Percentiles rank a stretch among this genome's conserved stretches.
Evolutionary conservation across 2,888 invertebrate species (phyloP).

Genomic region (Rotaria magnacalcarata): DNA sequence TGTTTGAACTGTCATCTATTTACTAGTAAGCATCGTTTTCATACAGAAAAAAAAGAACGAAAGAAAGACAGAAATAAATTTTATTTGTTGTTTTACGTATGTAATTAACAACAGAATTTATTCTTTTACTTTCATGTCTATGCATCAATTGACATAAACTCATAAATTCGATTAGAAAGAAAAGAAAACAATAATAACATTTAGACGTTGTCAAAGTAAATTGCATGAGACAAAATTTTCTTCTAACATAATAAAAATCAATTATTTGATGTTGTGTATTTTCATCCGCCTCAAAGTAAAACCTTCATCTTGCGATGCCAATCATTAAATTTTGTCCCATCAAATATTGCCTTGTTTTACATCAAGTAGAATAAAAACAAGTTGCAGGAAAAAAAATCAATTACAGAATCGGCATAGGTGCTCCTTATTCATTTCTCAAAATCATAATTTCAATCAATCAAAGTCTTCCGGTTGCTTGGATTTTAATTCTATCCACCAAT

Average conservation of each 20-base stretch:
- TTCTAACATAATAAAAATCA: no score
- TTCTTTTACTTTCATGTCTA: neutral
- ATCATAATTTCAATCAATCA: no score
- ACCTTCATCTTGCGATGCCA: no score
- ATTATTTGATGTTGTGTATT: no score
- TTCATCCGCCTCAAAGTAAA: no score
- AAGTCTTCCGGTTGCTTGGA: no score
- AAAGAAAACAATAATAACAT: neutral
- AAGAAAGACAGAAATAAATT: neutral
- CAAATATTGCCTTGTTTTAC: no score
- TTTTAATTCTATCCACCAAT: no score
- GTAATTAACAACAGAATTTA: neutral
- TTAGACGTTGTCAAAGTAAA: no score
- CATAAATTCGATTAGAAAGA: neutral
- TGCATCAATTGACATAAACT: neutral
- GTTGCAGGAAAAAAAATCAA: neutral
- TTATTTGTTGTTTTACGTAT: neutral
- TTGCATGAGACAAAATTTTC: no score
- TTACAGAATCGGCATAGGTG: neutral
- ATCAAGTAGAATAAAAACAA: neutral
- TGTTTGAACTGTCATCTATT: no score
- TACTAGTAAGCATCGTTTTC: neutral
- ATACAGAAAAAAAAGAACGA: neutral
- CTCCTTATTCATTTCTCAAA: neutral
- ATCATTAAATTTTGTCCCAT: no score